These are phyloP conservation scores for Pheosia tremula DNA, from an alignment of 2,888 invertebrate species.

Conservation along the genomic window DNA sequence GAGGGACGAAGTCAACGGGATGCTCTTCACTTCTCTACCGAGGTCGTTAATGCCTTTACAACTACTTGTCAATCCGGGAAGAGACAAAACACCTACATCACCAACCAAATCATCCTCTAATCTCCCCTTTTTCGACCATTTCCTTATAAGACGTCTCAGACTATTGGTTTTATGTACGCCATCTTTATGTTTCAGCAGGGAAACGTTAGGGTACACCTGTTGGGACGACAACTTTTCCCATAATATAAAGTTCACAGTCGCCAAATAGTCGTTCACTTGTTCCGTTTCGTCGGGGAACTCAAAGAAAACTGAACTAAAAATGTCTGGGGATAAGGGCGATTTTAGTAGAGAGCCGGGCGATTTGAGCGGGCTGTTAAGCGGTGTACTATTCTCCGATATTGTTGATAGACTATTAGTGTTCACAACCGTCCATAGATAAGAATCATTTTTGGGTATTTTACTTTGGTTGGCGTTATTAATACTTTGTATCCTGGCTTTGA, in stretches of 20 bases:
- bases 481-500: slow-evolving; percentile 50
- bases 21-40: slow-evolving; percentile 65
- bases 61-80: slow-evolving; percentile 67
- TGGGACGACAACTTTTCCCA: slow-evolving; percentile 71
- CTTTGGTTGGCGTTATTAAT: slow-evolving; percentile 42
- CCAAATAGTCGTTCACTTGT: slow-evolving; percentile 52
- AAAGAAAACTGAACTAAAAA: slow-evolving; percentile 75
- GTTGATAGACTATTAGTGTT: slow-evolving; percentile 63
- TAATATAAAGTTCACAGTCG: slow-evolving; percentile 72
- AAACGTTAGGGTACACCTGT: slow-evolving; percentile 67
- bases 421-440: slow-evolving; percentile 62
- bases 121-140: slow-evolving; percentile 56
- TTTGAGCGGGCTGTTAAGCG: slow-evolving; percentile 42
- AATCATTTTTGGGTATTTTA: slow-evolving; percentile 56
- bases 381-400: slow-evolving; percentile 65
- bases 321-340: slow-evolving; percentile 60
- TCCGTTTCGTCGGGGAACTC: slow-evolving; percentile 61
- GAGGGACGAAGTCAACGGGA: slow-evolving; percentile 70
- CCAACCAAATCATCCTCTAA: slow-evolving; percentile 52
- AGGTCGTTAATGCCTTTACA: slow-evolving; percentile 63
- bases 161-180: slow-evolving; percentile 60
- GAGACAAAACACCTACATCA: slow-evolving; percentile 68
- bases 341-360: slow-evolving; percentile 34
- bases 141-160: slow-evolving; percentile 57
- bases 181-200: slow-evolving; percentile 56